phyloP scores from a whole-genome alignment of 2,888 invertebrate genomes.

The Allygus modestus region DNA sequence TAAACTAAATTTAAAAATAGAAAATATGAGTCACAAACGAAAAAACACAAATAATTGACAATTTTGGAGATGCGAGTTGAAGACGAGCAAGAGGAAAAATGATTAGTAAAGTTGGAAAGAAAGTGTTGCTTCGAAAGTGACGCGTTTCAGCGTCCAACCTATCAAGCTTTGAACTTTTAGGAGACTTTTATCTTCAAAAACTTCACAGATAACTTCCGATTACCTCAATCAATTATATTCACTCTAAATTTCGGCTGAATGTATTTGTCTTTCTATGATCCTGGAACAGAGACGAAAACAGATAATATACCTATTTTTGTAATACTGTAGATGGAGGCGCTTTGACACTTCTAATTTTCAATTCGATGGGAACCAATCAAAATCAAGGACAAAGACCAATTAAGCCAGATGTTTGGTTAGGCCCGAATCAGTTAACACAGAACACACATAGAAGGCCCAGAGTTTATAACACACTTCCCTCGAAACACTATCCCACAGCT shows the following conservation, averaged over 20 bases:
- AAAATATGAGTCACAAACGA: too few species aligned
- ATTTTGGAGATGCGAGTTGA: not conserved
- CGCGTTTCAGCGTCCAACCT: not conserved
- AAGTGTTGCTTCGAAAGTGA: not conserved
- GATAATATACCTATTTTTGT: too few species aligned
- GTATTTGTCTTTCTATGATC: too few species aligned
- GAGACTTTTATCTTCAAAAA: not conserved
- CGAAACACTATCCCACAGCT: not conserved
- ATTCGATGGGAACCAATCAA: not conserved
- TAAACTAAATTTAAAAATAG: too few species aligned
- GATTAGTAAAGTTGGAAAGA: not conserved
- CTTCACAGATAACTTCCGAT: too few species aligned
- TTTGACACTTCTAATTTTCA: not conserved
- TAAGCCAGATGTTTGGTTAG: slow-evolving; percentile 9
- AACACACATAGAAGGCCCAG: not conserved
- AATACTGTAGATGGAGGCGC: too few species aligned
- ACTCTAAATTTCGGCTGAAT: too few species aligned
- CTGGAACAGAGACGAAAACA: too few species aligned
- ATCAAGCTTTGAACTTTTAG: not conserved
- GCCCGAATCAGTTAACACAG: not conserved
- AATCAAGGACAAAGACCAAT: slow-evolving; percentile 21
- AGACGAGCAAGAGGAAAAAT: not conserved
- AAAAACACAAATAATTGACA: too few species aligned
- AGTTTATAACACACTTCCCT: not conserved
- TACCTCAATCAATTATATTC: too few species aligned